Percentiles rank a stretch among this genome's conserved stretches.
Evolutionary conservation across 2,113 vertebrate species (phyloP).

Genomic region (Dendrocopos noguchii): DNA sequence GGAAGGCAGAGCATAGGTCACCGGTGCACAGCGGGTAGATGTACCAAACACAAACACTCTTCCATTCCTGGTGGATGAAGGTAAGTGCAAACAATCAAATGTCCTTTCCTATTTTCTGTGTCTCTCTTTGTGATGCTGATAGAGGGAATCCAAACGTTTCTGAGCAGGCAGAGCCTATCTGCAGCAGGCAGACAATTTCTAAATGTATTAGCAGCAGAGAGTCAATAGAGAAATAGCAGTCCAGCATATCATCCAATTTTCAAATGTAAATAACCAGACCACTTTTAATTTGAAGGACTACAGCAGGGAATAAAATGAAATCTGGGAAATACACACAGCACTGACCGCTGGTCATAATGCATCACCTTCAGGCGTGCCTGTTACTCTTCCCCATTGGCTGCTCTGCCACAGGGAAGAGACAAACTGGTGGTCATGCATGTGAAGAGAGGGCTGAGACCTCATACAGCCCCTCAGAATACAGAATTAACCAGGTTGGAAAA

Average conservation of each 20-base stretch:
- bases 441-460: background rate
- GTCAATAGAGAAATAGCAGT: conserved; percentile 62
- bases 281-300: conserved; percentile 49
- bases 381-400: background rate
- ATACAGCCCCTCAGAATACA: background rate
- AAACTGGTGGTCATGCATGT: fast-evolving
- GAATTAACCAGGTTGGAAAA: too few relatives aligned
- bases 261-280: conserved; percentile 66
- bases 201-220: conserved; percentile 46
- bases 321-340: conserved; percentile 13
- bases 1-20: background rate
- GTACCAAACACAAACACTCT: background rate
- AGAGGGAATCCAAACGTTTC: conserved; percentile 51
- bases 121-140: conserved; percentile 45
- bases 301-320: conserved; percentile 33
- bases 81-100: conserved; percentile 46
- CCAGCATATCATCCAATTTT: conserved; percentile 66
- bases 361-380: background rate
- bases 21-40: background rate
- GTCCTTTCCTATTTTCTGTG: conserved; percentile 38
- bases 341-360: background rate
- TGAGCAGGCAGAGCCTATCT: conserved; percentile 56
- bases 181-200: conserved; percentile 61
- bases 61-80: conserved; percentile 21
- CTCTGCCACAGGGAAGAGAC: background rate